Conservation (phyloP, 2,113 vertebrate genomes). For the Psittacula cyanocephala region DNA sequence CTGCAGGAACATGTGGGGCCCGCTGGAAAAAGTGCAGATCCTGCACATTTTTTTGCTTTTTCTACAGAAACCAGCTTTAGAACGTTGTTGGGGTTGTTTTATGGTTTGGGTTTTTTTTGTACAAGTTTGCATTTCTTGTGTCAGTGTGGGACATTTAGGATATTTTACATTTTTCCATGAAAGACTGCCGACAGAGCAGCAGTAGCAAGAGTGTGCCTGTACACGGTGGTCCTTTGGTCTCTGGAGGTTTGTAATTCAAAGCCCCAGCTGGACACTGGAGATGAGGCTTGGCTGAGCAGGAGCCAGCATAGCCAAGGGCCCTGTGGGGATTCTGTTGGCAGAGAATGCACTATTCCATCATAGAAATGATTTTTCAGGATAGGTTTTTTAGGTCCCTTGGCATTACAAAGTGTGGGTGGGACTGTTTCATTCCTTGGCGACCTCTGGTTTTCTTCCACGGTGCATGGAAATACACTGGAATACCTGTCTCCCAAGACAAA, state of each 20-base stretch:
- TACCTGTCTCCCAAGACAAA: not conserved
- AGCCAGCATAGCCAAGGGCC: not conserved
- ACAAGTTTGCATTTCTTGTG: not conserved
- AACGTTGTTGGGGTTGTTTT: not conserved
- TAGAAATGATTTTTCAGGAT: not conserved
- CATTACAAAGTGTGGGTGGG: not conserved
- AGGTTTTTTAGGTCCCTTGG: not conserved
- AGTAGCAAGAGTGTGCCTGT: accelerated
- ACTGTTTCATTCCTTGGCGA: not conserved
- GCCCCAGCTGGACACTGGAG: not conserved
- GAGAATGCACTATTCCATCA: not conserved
- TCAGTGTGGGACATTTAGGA: not conserved
- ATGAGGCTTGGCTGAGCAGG: not conserved
- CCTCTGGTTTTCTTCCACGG: not conserved
- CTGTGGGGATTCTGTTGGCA: not conserved
- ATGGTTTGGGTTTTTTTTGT: not conserved
- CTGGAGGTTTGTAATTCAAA: not conserved
- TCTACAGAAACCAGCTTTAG: slow-evolving; percentile 12
- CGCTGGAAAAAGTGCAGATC: slow-evolving; percentile 52
- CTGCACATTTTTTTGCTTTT: slow-evolving; percentile 56
- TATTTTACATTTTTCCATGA: not conserved
- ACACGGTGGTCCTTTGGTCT: not conserved
- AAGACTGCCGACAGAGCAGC: not conserved
- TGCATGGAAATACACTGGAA: not conserved
- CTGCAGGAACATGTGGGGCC: slow-evolving; percentile 38